Base-by-base conservation (phyloP, 2,797 vertebrate genomes). In the Danio jaintianensis region DNA sequence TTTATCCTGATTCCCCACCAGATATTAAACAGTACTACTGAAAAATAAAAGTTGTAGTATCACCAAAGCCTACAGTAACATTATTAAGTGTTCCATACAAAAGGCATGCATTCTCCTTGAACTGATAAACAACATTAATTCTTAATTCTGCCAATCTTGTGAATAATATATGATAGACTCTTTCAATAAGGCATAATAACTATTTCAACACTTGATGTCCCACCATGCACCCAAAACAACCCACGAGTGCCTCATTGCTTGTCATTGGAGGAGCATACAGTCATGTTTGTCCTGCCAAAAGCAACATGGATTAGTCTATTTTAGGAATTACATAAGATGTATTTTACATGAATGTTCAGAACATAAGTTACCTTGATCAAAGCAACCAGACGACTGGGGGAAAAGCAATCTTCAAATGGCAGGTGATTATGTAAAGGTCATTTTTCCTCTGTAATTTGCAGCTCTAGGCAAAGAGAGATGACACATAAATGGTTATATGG, bases 281-380 rank as follows among this genome's bases (percentile, higher is more conserved):
- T 3, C 36, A 18, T 48, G 29, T 56, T 45, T 64, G 63, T 56
- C 18, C 16, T 73, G 48, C 53, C 16, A 48, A 36, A 40, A 56
- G 64, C 70, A 53, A 67, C 69, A 38, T 53, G 47, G 20, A 36
- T 4, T 15, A 38, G 1, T 55, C 53, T 29, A 62, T 74, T 40
- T 70, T 74, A 58, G 10, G 29, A 52, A 78, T 71, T 75, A 67
- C 74, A 78, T 81, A 75, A n/a, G 29, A 52, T 45, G 42, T 56
- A 59, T 63, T 88, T 88, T 87, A 86, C 88, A 92, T 91, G 90
- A 88, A 87, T 90, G 88, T 91, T 84, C 86, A 85, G 78, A 68
- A 89, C 91, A 88, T 91, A 90, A 93, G 91, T 93, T 91, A 91
- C 88, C 87, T 90, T 89, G 86, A 89, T 91, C 87, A 86, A 85